Evolutionary conservation across 1,140 invertebrate genomes (phyloP).

Genomic region (Harpegnathos saltator): DNA sequence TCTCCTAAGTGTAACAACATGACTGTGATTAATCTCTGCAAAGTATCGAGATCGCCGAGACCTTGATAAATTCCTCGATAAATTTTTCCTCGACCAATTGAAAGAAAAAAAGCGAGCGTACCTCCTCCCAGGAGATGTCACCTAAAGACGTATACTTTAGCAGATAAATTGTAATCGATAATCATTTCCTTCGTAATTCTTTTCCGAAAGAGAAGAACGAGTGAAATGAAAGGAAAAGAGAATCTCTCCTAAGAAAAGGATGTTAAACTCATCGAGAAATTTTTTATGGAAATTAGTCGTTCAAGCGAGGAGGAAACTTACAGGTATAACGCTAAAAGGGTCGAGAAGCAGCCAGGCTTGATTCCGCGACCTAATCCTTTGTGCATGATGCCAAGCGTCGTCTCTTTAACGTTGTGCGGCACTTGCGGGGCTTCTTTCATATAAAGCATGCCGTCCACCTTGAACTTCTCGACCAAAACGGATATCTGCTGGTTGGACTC

Average conservation of each 20-base stretch:
- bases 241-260: slow-evolving; percentile 9
- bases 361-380: slow-evolving; percentile 85
- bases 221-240: not conserved
- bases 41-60: not conserved
- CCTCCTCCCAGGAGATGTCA: not conserved
- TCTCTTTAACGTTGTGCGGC: slow-evolving; percentile 82
- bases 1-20: slow-evolving; percentile 87
- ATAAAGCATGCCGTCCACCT: slow-evolving; percentile 91
- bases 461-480: slow-evolving; percentile 96
- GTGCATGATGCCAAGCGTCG: slow-evolving; percentile 77
- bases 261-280: not conserved
- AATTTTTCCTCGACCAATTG: too few species aligned
- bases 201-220: too few species aligned
- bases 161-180: too few species aligned
- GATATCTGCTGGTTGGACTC: slow-evolving; percentile 97
- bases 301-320: slow-evolving; percentile 84
- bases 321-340: slow-evolving; percentile 92
- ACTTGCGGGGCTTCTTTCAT: slow-evolving; percentile 87
- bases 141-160: too few species aligned
- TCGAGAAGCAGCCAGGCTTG: slow-evolving; percentile 90
- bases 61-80: not conserved
- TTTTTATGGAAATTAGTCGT: not conserved
- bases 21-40: slow-evolving; percentile 12
- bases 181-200: too few species aligned
- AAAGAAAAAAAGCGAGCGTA: too few species aligned